Percentiles rank a stretch among this genome's conserved stretches.
phyloP scores from a whole-genome alignment of 2,113 vertebrate genomes.

The Perca schrenkii region DNA sequence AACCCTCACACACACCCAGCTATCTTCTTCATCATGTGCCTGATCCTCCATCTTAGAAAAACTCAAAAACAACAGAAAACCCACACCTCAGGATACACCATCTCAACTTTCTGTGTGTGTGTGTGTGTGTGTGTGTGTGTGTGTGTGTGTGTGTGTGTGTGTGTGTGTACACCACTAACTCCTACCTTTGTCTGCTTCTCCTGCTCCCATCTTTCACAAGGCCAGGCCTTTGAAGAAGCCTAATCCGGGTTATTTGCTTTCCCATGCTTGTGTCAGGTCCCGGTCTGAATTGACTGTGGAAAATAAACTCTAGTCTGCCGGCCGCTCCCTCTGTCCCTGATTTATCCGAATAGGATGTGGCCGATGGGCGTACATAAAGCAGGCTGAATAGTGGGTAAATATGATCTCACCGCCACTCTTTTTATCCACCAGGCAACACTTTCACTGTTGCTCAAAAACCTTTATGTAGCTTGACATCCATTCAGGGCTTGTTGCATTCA shows the following conservation, averaged over 20 bases:
- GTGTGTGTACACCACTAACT: constrained; percentile 55
- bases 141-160: constrained; percentile 49
- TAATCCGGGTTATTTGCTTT: constrained; percentile 85
- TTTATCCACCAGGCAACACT: constrained; percentile 78
- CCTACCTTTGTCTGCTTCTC: constrained; percentile 79
- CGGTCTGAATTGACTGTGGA: constrained; percentile 79
- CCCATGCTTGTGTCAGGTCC: constrained; percentile 83
- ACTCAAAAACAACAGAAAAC: constrained; percentile 46
- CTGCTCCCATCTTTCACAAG: constrained; percentile 78
- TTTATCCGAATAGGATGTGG: constrained; percentile 85
- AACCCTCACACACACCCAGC: constrained; percentile 9
- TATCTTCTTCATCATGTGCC: constrained; percentile 21
- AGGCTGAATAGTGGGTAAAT: constrained; percentile 83
- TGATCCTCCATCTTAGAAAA: constrained; percentile 34
- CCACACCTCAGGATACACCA: constrained; percentile 53
- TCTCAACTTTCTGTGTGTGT: constrained; percentile 55
- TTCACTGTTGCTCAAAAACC: constrained; percentile 77
- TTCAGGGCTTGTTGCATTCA: constrained; percentile 76
- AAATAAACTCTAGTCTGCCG: constrained; percentile 73
- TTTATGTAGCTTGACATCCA: constrained; percentile 82
- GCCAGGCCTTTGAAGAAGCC: constrained; percentile 78
- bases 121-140: constrained; percentile 44
- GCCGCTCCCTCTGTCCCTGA: constrained; percentile 75
- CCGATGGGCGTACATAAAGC: constrained; percentile 79
- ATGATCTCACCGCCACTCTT: constrained; percentile 82